phyloP scores from a whole-genome alignment of 2,113 vertebrate species.

The Drymodes brunneopygia region DNA sequence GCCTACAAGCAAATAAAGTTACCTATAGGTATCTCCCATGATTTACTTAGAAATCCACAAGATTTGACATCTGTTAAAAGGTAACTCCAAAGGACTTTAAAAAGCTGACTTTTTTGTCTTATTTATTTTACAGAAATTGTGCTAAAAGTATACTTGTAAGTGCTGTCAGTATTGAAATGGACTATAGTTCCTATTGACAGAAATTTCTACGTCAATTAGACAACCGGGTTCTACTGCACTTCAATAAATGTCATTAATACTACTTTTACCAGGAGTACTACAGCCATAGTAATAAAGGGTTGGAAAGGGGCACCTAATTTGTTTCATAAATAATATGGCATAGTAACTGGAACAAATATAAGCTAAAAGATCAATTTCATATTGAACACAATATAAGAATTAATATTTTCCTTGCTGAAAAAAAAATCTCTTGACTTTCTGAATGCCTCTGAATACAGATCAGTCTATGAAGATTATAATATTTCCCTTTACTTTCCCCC shows the following conservation, averaged over 20 bases:
- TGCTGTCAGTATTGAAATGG: not conserved
- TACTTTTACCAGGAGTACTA: not conserved
- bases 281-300: not conserved
- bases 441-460: not conserved
- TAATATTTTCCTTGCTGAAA: not conserved
- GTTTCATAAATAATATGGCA: not conserved
- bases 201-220: not conserved
- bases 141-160: not conserved
- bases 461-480: not conserved
- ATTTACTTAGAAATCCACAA: not conserved
- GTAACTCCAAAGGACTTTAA: not conserved
- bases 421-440: not conserved
- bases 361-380: not conserved
- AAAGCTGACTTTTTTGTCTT: not conserved
- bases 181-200: not conserved
- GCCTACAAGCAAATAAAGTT: not conserved
- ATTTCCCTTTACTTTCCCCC: not conserved
- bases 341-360: not conserved
- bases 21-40: not conserved
- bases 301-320: not conserved
- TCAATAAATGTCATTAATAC: not conserved
- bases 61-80: not conserved
- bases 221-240: not conserved
- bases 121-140: not conserved
- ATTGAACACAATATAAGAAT: not conserved